Conservation (phyloP, 2,113 vertebrate species). For the Poeciliopsis turrubarensis region DNA sequence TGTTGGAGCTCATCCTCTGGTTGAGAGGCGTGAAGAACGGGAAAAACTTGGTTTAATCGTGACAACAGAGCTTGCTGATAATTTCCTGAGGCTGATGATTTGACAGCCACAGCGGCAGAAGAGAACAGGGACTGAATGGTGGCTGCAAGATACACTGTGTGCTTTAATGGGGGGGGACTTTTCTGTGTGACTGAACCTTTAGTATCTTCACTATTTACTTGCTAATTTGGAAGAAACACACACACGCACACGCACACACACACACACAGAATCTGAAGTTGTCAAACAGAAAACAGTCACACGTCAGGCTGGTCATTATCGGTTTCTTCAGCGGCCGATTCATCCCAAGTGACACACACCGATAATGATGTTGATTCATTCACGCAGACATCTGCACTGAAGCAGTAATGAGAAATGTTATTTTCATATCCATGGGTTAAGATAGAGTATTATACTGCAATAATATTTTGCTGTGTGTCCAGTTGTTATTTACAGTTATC, state of each 20-base stretch:
- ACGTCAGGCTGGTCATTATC: constrained; percentile 27
- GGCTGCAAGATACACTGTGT: constrained; percentile 25
- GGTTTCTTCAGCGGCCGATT: constrained; percentile 23
- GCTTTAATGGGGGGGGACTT: constrained; percentile 26
- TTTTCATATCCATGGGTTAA: constrained; percentile 20
- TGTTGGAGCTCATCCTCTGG: constrained; percentile 4
- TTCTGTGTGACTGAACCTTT: constrained; percentile 25
- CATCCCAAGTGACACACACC: constrained; percentile 26
- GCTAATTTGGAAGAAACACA: constrained; percentile 35
- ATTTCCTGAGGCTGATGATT: constrained; percentile 43
- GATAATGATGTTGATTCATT: constrained; percentile 36
- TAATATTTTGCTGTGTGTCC: too few relatives aligned
- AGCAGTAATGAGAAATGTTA: constrained; percentile 27
- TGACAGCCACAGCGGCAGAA: constrained; percentile 56
- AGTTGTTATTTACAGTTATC: too few relatives aligned
- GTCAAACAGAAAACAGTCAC: constrained; percentile 16
- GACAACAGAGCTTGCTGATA: constrained; percentile 22
- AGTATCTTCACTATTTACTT: constrained; percentile 18
- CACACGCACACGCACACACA: neutral
- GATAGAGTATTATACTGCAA: constrained; percentile 3
- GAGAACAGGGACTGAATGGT: constrained; percentile 63
- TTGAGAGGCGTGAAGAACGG: constrained; percentile 10
- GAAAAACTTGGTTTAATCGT: neutral
- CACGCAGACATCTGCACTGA: neutral
- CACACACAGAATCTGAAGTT: neutral